Base-by-base conservation (phyloP, 2,113 vertebrate species). In the Passer domesticus region DNA sequence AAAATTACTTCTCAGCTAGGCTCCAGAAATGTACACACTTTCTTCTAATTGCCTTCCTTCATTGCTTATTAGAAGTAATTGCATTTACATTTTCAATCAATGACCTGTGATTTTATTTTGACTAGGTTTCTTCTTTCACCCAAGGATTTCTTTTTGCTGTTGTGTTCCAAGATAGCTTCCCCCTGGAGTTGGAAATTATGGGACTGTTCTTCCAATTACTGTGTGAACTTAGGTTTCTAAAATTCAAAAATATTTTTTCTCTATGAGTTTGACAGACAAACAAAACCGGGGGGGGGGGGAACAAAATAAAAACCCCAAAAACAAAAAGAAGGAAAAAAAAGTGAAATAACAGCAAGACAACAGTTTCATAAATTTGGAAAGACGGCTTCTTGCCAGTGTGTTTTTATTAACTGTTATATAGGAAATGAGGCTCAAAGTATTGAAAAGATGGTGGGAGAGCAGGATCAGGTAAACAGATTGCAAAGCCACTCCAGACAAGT, bases 351-450 rank as follows among this genome's bases (percentile, higher is more conserved):
- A 91, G 59, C 90, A 90, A 96, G 83, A 97, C 88, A 97, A 98
- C 68, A 94, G 83, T 92, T 89, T 89, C 95, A 97, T 96, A 96
- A 97, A 97, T 97, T 69, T 90, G 75, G 89, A 95, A 94, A 90
- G 59, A 95, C 8, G 15, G 43, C 96, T 96, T 90, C 82, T 97
- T 96, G 92, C 94, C 94, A 94, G 75, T 86, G 97, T 96, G 94
- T 88, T 97, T 98, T 98, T 97, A 98, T 97, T 97, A 98, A 97
- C 97, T 98, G 97, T 68, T 96, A 97, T 80, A 76, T 91, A 97
- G 98, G 97, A 98, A 98, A 97, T 98, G 95, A 97, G 94, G 84
- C 89, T 97, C 95, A 95, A 97, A 95, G 92, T 94, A 95, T 92
- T 96, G 97, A 97, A 96, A 92, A 96, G 95, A 97, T 78, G 81